Percentiles rank a stretch among this genome's conserved stretches.
These are phyloP conservation scores for Pseudorasbora parva DNA, from an alignment of 2,113 vertebrate species.

Conservation along the genomic window DNA sequence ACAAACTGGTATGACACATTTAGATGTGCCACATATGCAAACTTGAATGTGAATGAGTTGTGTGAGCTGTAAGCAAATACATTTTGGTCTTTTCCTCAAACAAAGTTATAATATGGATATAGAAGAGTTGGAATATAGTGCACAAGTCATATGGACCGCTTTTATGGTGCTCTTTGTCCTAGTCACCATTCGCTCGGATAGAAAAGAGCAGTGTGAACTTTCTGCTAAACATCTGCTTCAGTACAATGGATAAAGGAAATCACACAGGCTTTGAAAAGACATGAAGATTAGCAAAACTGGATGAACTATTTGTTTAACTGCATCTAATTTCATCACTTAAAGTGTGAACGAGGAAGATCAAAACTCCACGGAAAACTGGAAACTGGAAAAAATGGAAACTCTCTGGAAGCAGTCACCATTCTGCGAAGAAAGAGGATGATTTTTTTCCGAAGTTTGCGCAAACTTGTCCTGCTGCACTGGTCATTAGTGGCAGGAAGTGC, in stretches of 20 bases:
- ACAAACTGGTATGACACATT: background rate
- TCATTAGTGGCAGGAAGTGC: constrained; percentile 64
- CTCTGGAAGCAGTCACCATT: background rate
- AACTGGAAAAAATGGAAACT: background rate
- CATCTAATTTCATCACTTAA: constrained; percentile 49
- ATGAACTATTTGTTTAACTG: background rate
- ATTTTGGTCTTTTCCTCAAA: background rate
- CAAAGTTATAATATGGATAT: too few species aligned
- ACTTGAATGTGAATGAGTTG: background rate
- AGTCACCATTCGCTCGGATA: background rate
- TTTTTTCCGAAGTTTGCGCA: constrained; percentile 32
- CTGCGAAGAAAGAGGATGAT: background rate
- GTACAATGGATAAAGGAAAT: background rate
- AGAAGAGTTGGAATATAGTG: background rate
- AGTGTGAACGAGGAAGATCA: constrained; percentile 39
- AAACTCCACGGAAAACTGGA: background rate
- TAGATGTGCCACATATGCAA: background rate
- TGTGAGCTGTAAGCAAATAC: background rate
- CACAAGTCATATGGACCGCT: background rate
- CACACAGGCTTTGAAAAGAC: background rate
- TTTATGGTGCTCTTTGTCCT: background rate
- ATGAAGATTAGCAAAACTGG: background rate
- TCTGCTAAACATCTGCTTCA: background rate
- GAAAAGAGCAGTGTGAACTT: constrained; percentile 29
- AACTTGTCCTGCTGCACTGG: constrained; percentile 36